A percentile compares a stretch with the other conserved stretches of the same genome.
Evolutionary conservation across 2,113 vertebrate species (phyloP).

Genomic region (Albula goreensis): DNA sequence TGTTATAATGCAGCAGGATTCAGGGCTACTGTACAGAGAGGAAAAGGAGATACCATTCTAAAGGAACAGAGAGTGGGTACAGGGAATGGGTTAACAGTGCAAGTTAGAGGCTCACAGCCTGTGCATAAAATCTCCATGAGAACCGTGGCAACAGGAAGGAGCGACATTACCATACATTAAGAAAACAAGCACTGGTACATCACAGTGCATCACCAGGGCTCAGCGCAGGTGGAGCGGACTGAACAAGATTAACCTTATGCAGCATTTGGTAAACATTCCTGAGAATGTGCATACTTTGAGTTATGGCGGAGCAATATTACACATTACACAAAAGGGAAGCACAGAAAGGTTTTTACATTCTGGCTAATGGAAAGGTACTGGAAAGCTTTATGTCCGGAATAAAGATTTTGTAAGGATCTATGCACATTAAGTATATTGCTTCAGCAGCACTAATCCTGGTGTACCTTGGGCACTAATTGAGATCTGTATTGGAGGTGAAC

Average conservation of each 20-base stretch:
- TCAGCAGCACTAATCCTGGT: background rate
- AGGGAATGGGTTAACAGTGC: background rate
- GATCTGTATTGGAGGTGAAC: background rate
- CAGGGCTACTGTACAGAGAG: background rate
- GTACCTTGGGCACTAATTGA: background rate
- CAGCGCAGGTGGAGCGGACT: slow-evolving; percentile 28
- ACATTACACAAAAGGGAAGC: slow-evolving; percentile 29
- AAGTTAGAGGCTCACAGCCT: slow-evolving; percentile 5
- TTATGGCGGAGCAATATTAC: slow-evolving; percentile 31
- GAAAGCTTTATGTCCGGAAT: slow-evolving; percentile 4
- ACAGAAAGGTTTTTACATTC: slow-evolving; percentile 34
- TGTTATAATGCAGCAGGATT: background rate
- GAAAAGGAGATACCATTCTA: background rate
- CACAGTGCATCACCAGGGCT: slow-evolving; percentile 28
- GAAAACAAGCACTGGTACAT: slow-evolving; percentile 33
- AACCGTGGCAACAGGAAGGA: slow-evolving; percentile 2
- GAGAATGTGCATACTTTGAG: slow-evolving; percentile 20
- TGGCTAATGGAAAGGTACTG: background rate
- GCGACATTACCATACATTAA: slow-evolving; percentile 32
- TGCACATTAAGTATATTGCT: slow-evolving; percentile 17
- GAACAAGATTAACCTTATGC: slow-evolving; percentile 37
- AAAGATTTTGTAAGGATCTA: slow-evolving; percentile 24
- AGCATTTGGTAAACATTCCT: slow-evolving; percentile 33
- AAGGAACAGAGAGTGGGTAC: background rate
- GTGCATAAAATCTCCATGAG: background rate